Base-by-base conservation (phyloP, 2,113 vertebrate genomes). In the Pan paniscus region DNA sequence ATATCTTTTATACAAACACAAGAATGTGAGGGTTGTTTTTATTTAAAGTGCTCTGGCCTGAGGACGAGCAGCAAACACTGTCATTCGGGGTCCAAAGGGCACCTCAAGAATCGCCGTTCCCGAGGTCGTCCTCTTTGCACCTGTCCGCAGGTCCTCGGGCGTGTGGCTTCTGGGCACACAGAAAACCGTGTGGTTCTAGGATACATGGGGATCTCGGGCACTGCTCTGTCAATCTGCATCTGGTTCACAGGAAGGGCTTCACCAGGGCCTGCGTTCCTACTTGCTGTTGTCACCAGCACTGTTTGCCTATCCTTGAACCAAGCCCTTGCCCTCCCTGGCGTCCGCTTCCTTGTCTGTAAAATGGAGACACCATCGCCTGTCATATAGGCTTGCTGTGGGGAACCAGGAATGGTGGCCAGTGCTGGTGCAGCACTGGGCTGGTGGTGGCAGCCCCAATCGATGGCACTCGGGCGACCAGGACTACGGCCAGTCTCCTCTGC, bases 21-120 rank as follows among this genome's bases (percentile, higher is more conserved):
- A 38, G 38, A 38, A 38, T 38, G 38, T 38, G 38, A 38, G 38
- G 38, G 38, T 38, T 38, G 2, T 38, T 98, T 99, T 99, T 99
- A 32, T 99, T 98, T 98, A 67, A 98, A 95, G 94, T 95, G 83
- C 95, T 84, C 97, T 64, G 64, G 93, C 98, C 97, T 98, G 97
- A 98, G 85, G 81, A 91, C 84, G 97, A 98, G 98, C 98, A 98
- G 98, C 98, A 98, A 98, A 98, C 98, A 98, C 98, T 98, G 98
- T 96, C 97, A 96, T 97, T 96, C 79, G 35, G 95, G 93, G 89
- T 86, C 82, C 80, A 83, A 27, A 79, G 76, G 88, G 70, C 76
- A 35, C 30, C 52, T 59, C 6, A 4, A 40, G n/a, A 22, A 22
- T 16, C 25, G 55, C 70, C 61, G 1, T 12, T 30, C 27, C 11